A percentile compares a stretch with the other conserved stretches of the same genome.
Conservation (phyloP, 1,140 invertebrate species). For the Hetaerina americana region DNA sequence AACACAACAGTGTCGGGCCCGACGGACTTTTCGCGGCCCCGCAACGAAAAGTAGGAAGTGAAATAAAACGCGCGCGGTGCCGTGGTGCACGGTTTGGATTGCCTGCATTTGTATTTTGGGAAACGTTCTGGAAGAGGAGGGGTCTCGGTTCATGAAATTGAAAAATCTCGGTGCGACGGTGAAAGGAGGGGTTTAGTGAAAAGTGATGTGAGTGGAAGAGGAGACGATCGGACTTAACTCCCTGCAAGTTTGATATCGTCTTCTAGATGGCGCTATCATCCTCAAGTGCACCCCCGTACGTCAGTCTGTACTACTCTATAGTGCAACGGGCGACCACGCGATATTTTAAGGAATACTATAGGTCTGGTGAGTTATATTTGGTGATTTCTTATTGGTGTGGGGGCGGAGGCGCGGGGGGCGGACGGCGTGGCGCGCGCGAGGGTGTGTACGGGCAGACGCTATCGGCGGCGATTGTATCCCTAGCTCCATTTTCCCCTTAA, state of each 20-base stretch:
- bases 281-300: conserved; percentile 34
- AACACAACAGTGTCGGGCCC: not conserved
- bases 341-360: conserved; percentile 38
- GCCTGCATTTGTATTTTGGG: not conserved
- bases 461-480: too few species aligned
- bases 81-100: conserved; percentile 15
- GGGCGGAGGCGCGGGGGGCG: not conserved
- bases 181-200: conserved; percentile 13
- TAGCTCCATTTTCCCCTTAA: too few species aligned
- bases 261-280: conserved; percentile 37
- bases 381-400: not conserved
- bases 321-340: conserved; percentile 35
- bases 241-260: conserved; percentile 16
- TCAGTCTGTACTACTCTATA: conserved; percentile 37
- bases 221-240: not conserved
- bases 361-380: conserved; percentile 31
- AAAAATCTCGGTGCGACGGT: conserved; percentile 9
- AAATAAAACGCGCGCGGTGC: not conserved
- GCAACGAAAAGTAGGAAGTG: not conserved
- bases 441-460: not conserved
- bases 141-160: conserved; percentile 14
- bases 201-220: conserved; percentile 4
- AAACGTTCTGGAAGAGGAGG: conserved; percentile 7
- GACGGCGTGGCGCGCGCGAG: not conserved
- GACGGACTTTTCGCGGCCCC: not conserved